phyloP scores from a whole-genome alignment of 2,888 invertebrate species.

The Aphodius granarius region DNA sequence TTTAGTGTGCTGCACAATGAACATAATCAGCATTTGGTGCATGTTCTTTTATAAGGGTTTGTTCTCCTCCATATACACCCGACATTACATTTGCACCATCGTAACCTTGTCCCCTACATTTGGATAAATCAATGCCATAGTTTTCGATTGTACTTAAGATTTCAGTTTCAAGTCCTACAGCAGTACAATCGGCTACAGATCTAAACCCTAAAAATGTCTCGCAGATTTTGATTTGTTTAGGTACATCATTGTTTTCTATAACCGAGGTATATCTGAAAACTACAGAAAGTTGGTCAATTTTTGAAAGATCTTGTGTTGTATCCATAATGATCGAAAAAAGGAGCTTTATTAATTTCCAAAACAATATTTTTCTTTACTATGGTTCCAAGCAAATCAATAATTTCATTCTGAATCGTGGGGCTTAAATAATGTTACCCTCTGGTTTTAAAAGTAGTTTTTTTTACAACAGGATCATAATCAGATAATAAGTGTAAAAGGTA shows the following conservation, averaged over 20 bases:
- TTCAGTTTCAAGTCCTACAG: conserved; percentile 23
- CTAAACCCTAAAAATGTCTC: conserved; percentile 5
- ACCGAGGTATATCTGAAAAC: too few species aligned
- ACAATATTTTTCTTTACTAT: too few species aligned
- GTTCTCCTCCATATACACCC: not conserved
- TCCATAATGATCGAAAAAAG: not conserved
- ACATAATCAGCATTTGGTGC: too few species aligned
- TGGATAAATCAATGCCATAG: conserved; percentile 24
- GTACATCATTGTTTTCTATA: too few species aligned
- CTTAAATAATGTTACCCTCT: not conserved
- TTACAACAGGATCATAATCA: not conserved
- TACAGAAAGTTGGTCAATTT: too few species aligned
- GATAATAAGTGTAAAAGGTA: not conserved
- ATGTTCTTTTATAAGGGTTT: not conserved
- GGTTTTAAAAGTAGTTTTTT: not conserved
- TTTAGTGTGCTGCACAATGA: too few species aligned
- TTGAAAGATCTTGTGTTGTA: too few species aligned
- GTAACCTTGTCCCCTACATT: conserved; percentile 14
- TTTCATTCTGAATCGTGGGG: not conserved
- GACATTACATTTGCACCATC: too few species aligned
- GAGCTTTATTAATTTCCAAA: not conserved
- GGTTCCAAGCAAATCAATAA: too few species aligned
- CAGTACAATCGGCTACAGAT: conserved; percentile 17
- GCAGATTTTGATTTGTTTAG: too few species aligned
- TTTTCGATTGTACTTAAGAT: conserved; percentile 24